Evolutionary conservation across 2,797 vertebrate species (phyloP).

Genomic region (Cryptoblepharus egeriae): DNA sequence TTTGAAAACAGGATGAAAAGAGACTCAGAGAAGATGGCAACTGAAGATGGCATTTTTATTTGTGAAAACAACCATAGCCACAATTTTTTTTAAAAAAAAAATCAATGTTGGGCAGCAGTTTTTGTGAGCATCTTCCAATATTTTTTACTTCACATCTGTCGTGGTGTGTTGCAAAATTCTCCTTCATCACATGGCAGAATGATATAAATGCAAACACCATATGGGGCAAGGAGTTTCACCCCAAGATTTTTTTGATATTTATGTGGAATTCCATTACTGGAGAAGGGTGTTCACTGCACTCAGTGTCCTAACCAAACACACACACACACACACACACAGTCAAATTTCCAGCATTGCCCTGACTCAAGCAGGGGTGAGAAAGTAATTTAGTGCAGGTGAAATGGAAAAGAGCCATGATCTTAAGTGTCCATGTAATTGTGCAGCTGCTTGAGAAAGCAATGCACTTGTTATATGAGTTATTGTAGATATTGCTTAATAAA

Average conservation of each 20-base stretch:
- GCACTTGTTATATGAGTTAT: constrained; percentile 51
- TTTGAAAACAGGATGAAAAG: too few relatives aligned
- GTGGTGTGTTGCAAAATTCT: background rate
- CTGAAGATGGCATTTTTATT: background rate
- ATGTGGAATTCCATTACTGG: background rate
- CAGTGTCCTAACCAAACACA: background rate
- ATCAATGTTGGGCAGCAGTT: background rate
- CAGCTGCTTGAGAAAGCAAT: constrained; percentile 45
- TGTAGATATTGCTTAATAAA: constrained; percentile 50
- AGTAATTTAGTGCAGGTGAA: background rate
- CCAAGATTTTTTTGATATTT: background rate
- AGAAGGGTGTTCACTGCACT: background rate
- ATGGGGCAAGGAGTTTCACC: background rate
- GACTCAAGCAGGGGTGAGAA: constrained; percentile 18
- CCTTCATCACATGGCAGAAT: background rate
- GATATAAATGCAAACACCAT: too few relatives aligned
- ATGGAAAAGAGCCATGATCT: constrained; percentile 17
- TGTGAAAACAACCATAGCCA: background rate
- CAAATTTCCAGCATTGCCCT: background rate
- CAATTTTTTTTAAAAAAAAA: background rate
- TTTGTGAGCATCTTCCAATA: background rate
- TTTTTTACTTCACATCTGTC: background rate
- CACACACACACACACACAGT: too few relatives aligned
- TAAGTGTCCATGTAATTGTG: constrained; percentile 23
- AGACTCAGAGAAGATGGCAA: too few relatives aligned